These are phyloP conservation scores for Sebastes matsubarae DNA, from an alignment of 2,797 vertebrate genomes.

Conservation along the genomic window DNA sequence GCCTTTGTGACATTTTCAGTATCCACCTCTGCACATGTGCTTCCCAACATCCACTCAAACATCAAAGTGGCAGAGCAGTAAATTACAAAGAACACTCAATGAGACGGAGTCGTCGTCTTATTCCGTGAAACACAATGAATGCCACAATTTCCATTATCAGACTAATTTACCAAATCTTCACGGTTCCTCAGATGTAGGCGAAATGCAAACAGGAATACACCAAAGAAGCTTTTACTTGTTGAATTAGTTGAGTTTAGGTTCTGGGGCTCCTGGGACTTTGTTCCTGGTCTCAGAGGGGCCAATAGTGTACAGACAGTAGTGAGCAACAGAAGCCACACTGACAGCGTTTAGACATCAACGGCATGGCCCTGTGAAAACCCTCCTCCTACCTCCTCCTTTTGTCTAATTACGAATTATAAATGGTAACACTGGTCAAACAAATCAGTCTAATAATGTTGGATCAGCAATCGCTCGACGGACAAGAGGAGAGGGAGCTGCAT, in stretches of 20 bases:
- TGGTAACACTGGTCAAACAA: constrained; percentile 4
- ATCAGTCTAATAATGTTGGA: constrained; percentile 15
- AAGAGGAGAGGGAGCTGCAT: not conserved
- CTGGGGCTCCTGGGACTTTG: not conserved
- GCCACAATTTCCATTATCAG: not conserved
- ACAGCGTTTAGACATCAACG: constrained; percentile 3
- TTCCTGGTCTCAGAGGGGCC: not conserved
- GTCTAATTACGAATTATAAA: constrained; percentile 24
- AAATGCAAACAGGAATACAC: not conserved
- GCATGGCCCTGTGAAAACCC: not conserved
- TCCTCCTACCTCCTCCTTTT: not conserved
- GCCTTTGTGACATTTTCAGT: not conserved
- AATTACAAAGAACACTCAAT: not conserved
- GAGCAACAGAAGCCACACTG: not conserved
- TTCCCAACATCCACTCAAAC: not conserved
- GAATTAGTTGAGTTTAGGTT: not conserved
- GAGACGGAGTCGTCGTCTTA: not conserved
- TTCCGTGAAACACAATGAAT: not conserved
- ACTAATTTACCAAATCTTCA: not conserved
- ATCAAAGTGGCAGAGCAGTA: not conserved
- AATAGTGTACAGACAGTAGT: not conserved
- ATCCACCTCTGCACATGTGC: not conserved
- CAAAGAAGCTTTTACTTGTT: not conserved
- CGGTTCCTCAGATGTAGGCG: not conserved
- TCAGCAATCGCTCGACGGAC: not conserved